Conservation (phyloP, 2,888 invertebrate species). For the Patella ulyssiponensis region DNA sequence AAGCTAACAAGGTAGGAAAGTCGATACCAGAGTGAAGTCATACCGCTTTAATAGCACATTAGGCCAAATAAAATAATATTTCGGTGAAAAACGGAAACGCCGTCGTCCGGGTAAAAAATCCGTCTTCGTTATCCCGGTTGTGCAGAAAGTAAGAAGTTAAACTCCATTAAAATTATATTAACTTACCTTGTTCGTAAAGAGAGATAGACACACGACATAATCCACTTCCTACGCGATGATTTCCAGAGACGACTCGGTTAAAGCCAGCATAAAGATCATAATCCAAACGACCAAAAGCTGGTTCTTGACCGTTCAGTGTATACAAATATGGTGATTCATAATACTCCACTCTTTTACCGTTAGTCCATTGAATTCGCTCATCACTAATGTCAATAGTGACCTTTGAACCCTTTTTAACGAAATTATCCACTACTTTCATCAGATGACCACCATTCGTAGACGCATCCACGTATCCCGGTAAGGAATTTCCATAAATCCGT, state of each 20-base stretch:
- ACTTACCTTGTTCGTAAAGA: conserved; percentile 52
- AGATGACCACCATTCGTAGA: conserved; percentile 65
- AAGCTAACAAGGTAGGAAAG: too few relatives aligned
- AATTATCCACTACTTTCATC: conserved; percentile 63
- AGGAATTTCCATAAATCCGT: conserved; percentile 66
- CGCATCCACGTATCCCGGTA: conserved; percentile 66
- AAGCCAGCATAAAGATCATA: conserved; percentile 64
- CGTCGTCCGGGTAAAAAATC: too few relatives aligned
- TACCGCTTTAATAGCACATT: too few relatives aligned
- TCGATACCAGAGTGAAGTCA: too few relatives aligned
- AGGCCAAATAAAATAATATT: too few relatives aligned
- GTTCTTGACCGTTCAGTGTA: conserved; percentile 60
- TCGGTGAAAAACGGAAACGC: too few relatives aligned
- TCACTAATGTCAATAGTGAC: conserved; percentile 57
- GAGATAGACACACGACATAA: conserved; percentile 59
- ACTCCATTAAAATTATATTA: too few relatives aligned
- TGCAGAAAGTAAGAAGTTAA: too few relatives aligned
- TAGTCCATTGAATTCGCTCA: conserved; percentile 60
- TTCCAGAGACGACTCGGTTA: conserved; percentile 67
- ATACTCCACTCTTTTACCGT: conserved; percentile 55
- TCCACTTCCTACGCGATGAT: conserved; percentile 63
- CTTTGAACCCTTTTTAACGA: conserved; percentile 58
- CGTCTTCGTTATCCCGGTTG: too few relatives aligned
- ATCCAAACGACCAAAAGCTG: conserved; percentile 55
- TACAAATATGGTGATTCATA: conserved; percentile 65